A percentile compares a stretch with the other conserved stretches of the same genome.
These are phyloP conservation scores for Mustela lutreola DNA, from an alignment of 2,113 vertebrate species.

Conservation along the genomic window DNA sequence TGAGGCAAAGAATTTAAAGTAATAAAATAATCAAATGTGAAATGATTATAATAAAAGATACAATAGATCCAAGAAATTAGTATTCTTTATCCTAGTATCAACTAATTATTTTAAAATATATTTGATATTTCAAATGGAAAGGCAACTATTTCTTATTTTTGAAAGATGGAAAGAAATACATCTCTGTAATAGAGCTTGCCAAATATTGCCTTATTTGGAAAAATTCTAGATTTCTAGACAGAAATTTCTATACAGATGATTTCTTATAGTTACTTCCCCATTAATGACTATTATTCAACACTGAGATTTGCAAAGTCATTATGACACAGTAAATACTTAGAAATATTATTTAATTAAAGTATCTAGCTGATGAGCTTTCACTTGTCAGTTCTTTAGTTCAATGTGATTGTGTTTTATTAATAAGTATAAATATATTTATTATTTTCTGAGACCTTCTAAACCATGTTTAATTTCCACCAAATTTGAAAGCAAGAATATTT, in stretches of 20 bases:
- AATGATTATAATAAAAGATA: background rate
- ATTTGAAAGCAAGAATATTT: background rate
- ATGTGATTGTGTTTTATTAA: background rate
- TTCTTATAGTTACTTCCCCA: background rate
- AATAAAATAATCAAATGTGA: background rate
- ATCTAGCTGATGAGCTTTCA: background rate
- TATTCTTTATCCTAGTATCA: background rate
- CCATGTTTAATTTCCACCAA: background rate
- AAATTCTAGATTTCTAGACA: background rate
- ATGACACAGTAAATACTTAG: background rate
- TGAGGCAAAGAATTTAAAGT: background rate
- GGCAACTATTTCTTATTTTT: background rate
- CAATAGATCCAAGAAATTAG: background rate
- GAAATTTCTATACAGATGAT: background rate
- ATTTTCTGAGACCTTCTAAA: constrained; percentile 13
- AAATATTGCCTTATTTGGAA: background rate
- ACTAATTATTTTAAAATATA: constrained; percentile 1
- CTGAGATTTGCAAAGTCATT: background rate
- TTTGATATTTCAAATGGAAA: background rate
- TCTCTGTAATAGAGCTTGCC: background rate
- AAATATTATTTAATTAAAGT: background rate
- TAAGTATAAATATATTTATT: background rate
- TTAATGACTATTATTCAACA: constrained; percentile 2
- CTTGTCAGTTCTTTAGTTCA: background rate
- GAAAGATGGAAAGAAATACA: background rate